These are phyloP conservation scores for Oreamnos americanus DNA, from an alignment of 2,113 vertebrate species.

Conservation along the genomic window DNA sequence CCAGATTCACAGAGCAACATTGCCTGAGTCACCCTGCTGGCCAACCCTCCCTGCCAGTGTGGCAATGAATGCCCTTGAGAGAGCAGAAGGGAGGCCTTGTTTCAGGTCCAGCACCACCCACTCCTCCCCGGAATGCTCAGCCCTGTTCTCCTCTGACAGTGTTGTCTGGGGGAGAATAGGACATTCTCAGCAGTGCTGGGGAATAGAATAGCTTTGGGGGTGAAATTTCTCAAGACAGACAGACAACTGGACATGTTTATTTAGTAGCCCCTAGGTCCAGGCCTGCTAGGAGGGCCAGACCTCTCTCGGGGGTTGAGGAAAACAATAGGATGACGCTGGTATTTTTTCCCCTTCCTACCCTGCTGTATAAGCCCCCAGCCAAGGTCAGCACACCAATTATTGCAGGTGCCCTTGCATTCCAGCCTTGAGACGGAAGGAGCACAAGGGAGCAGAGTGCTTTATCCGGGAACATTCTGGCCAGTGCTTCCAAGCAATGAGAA, in stretches of 20 bases:
- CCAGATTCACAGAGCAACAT: neutral
- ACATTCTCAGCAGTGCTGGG: neutral
- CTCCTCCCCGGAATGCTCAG: constrained; percentile 17
- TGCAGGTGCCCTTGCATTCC: fast-evolving
- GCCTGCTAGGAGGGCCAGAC: neutral
- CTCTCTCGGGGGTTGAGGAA: neutral
- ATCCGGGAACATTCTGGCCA: neutral
- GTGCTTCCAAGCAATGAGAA: neutral
- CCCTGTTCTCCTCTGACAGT: neutral
- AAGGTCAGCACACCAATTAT: neutral
- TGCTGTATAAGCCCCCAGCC: neutral
- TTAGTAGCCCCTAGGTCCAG: neutral
- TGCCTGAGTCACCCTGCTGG: neutral
- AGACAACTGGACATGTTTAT: neutral
- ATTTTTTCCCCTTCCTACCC: neutral
- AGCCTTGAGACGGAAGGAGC: neutral
- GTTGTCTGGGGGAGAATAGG: neutral
- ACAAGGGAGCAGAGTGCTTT: neutral
- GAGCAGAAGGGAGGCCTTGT: constrained; percentile 14
- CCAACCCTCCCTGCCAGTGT: neutral
- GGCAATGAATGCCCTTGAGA: neutral
- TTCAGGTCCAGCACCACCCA: neutral
- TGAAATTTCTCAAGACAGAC: neutral
- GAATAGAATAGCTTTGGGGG: neutral
- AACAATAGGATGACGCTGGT: neutral